A percentile compares a stretch with the other conserved stretches of the same genome.
Conservation (phyloP, 2,797 vertebrate species). For the Trachurus trachurus region DNA sequence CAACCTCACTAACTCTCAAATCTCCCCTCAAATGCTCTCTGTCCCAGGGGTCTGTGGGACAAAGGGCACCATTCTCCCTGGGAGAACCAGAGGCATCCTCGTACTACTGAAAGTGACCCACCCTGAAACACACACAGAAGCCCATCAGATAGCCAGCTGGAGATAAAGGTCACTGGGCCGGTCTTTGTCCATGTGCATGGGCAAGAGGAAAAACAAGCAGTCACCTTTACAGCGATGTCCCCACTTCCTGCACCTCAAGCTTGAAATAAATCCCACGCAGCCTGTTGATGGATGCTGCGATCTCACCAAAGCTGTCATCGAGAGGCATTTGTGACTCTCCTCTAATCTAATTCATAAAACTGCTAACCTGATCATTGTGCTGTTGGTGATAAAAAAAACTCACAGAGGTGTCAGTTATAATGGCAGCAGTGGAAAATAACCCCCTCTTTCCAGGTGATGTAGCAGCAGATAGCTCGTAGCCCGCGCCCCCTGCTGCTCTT, state of each 20-base stretch:
- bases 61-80: slow-evolving; percentile 72
- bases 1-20: slow-evolving; percentile 46
- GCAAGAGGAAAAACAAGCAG: slow-evolving; percentile 63
- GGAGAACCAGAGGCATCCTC: slow-evolving; percentile 73
- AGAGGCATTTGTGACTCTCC: not conserved
- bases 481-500: not conserved
- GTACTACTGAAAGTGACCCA: slow-evolving; percentile 53
- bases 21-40: slow-evolving; percentile 35
- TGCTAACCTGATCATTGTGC: slow-evolving; percentile 35
- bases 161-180: slow-evolving; percentile 62
- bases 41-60: slow-evolving; percentile 52
- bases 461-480: slow-evolving; percentile 1
- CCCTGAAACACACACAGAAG: slow-evolving; percentile 27
- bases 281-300: not conserved
- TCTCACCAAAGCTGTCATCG: slow-evolving; percentile 1
- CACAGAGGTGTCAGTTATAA: slow-evolving; percentile 11
- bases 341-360: slow-evolving; percentile 36
- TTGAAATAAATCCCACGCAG: not conserved
- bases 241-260: slow-evolving; percentile 4
- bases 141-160: slow-evolving; percentile 75
- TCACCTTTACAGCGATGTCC: slow-evolving; percentile 51
- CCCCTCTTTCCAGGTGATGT: slow-evolving; percentile 21
- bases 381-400: slow-evolving; percentile 24
- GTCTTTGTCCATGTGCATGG: slow-evolving; percentile 54
- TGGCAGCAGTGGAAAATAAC: slow-evolving; percentile 15